These are phyloP conservation scores for Calonectris borealis DNA, from an alignment of 2,113 vertebrate species.

Conservation along the genomic window DNA sequence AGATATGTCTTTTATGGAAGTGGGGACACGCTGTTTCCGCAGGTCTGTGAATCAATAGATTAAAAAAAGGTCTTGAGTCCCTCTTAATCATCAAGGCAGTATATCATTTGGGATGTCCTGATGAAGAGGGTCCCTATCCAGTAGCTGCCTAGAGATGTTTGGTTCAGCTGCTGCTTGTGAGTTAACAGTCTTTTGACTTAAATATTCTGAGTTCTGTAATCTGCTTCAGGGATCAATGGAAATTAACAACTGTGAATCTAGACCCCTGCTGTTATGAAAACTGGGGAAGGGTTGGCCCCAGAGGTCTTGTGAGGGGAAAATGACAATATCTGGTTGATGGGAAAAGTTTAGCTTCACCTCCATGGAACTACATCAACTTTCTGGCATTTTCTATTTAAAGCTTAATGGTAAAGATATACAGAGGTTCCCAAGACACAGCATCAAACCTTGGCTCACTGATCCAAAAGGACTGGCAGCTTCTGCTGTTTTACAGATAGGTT, in stretches of 20 bases:
- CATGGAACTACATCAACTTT: not conserved
- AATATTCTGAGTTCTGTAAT: not conserved
- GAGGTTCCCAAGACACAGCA: not conserved
- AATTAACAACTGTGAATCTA: not conserved
- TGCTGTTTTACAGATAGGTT: not conserved
- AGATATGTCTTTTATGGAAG: not conserved
- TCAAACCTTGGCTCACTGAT: not conserved
- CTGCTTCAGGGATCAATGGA: not conserved
- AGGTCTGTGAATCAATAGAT: not conserved
- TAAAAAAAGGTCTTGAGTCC: not conserved
- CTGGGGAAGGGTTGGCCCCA: not conserved
- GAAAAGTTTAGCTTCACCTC: not conserved
- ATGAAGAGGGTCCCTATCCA: not conserved
- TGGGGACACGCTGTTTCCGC: not conserved
- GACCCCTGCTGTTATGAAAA: not conserved
- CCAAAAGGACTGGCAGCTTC: not conserved
- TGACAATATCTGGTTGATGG: not conserved
- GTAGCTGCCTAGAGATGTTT: not conserved
- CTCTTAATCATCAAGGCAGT: not conserved
- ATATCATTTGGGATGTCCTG: not conserved
- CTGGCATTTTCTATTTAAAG: not conserved
- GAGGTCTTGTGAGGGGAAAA: not conserved
- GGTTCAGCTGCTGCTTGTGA: not conserved
- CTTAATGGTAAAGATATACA: not conserved
- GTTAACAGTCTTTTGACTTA: not conserved